Percentiles rank a stretch among this genome's conserved stretches.
phyloP scores from a whole-genome alignment of 2,113 vertebrate species.

The Pelmatolapia mariae region DNA sequence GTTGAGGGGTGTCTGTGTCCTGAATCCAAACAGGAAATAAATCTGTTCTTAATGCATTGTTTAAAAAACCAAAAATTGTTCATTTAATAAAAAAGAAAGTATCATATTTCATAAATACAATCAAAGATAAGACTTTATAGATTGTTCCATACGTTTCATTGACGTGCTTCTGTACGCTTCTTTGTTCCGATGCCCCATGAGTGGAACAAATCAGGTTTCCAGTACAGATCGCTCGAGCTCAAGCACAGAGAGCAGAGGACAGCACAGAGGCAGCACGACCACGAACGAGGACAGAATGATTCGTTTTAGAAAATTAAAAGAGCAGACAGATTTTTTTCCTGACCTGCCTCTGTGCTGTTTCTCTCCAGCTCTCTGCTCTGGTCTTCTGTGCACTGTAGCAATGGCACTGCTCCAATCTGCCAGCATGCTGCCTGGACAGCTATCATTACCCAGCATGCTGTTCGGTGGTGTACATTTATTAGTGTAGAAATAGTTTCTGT shows the following conservation, averaged over 20 bases:
- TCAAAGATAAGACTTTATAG: neutral
- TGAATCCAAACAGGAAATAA: neutral
- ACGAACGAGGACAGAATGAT: neutral
- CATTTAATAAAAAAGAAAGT: neutral
- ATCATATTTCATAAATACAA: neutral
- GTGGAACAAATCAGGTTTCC: neutral
- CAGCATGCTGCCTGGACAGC: neutral
- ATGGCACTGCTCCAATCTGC: neutral
- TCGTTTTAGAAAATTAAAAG: neutral
- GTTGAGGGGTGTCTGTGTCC: neutral
- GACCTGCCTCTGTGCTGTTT: neutral
- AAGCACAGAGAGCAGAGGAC: neutral
- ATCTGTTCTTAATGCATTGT: neutral
- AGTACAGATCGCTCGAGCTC: neutral
- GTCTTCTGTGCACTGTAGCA: neutral
- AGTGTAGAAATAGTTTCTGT: neutral
- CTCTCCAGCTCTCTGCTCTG: neutral
- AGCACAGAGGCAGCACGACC: rapidly evolving
- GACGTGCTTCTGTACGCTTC: neutral
- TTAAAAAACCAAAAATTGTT: neutral
- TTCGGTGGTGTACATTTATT: neutral
- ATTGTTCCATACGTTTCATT: neutral
- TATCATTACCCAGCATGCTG: neutral
- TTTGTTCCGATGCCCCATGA: neutral
- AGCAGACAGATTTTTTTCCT: neutral